phyloP scores from a whole-genome alignment of 2,113 vertebrate genomes.

The Holacanthus passer region DNA sequence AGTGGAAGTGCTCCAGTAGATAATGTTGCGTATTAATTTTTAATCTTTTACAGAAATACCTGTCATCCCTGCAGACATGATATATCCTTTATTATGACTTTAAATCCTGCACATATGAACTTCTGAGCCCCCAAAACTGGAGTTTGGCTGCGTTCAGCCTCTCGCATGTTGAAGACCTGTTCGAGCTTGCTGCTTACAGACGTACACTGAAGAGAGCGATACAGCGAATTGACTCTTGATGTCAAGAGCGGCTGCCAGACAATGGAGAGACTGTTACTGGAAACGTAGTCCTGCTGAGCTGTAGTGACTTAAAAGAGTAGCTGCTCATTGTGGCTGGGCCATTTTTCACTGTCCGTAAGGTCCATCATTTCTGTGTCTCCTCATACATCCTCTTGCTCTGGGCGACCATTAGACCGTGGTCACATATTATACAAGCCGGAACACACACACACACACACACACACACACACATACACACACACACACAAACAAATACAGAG shows the following conservation, averaged over 20 bases:
- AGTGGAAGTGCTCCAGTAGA: not conserved
- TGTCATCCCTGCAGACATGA: not conserved
- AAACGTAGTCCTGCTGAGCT: constrained; percentile 11
- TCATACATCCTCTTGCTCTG: constrained; percentile 7
- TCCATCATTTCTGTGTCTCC: constrained; percentile 2
- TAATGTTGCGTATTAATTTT: not conserved
- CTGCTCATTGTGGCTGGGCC: not conserved
- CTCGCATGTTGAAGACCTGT: not conserved
- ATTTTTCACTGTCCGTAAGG: not conserved
- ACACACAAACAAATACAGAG: constrained; percentile 8
- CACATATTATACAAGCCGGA: not conserved
- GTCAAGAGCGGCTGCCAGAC: constrained; percentile 38
- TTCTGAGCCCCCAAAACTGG: not conserved
- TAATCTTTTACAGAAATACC: not conserved
- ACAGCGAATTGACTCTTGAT: constrained; percentile 36
- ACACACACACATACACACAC: not conserved
- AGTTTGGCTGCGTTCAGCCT: not conserved
- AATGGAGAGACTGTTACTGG: constrained; percentile 40
- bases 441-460: not conserved
- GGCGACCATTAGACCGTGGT: constrained; percentile 26
- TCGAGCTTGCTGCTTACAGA: constrained; percentile 7
- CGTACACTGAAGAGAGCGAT: not conserved
- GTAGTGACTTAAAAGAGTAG: constrained; percentile 8
- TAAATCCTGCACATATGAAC: not conserved
- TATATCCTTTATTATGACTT: not conserved